A percentile compares a stretch with the other conserved stretches of the same genome.
Evolutionary conservation across 1,140 invertebrate species (phyloP).

Genomic region (Drosophila sucinea): DNA sequence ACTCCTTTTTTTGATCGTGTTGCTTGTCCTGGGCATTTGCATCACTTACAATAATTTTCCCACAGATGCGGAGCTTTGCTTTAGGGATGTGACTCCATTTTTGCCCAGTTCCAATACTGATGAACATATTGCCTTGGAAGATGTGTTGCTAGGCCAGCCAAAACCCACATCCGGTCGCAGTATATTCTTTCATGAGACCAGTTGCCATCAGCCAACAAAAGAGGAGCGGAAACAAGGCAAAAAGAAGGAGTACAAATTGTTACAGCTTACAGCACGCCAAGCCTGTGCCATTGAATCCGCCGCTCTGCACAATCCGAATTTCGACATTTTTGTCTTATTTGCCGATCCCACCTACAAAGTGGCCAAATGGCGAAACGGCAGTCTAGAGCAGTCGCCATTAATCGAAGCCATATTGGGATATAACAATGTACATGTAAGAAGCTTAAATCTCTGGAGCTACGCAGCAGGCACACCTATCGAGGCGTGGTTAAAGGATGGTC

Average conservation of each 20-base stretch:
- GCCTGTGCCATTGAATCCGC: conserved; percentile 89
- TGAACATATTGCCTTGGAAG: conserved; percentile 39
- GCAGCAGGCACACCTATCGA: conserved; percentile 86
- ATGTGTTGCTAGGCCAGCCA: conserved; percentile 52
- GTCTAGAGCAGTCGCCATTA: conserved; percentile 43
- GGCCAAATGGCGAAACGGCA: conserved; percentile 60
- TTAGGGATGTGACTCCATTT: conserved; percentile 2
- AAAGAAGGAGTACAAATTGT: conserved; percentile 4
- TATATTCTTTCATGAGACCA: conserved; percentile 84
- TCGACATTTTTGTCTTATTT: conserved; percentile 85
- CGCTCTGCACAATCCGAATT: conserved; percentile 85
- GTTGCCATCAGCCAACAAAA: conserved; percentile 59
- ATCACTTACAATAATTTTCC: conserved; percentile 26
- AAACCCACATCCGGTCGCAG: conserved; percentile 82
- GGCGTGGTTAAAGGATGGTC: conserved; percentile 84
- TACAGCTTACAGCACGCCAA: conserved; percentile 84
- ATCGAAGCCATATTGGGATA: conserved; percentile 84
- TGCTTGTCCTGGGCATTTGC: conserved; percentile 29
- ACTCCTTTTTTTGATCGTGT: conserved; percentile 46
- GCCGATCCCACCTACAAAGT: conserved; percentile 83
- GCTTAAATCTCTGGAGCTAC: conserved; percentile 85
- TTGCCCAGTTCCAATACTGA: not conserved
- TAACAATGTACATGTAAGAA: conserved; percentile 85
- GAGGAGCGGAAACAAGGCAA: not conserved
- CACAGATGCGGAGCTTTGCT: conserved; percentile 38